Conservation (phyloP, 2,797 vertebrate genomes). For the Hephaestus fuliginosus region DNA sequence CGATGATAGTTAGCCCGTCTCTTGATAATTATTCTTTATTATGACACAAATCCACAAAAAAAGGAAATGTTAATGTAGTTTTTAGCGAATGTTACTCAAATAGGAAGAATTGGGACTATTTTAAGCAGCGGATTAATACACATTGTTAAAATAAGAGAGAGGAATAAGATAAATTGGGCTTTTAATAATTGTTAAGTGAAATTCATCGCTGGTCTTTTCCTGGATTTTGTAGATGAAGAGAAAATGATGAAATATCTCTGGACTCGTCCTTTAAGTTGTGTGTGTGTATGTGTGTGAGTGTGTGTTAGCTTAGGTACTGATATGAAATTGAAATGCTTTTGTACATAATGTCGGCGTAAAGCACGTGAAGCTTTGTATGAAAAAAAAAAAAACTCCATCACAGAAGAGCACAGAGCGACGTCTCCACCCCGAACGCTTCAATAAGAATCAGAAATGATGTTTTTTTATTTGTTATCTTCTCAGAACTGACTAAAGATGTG, state of each 20-base stretch:
- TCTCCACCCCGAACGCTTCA: not conserved
- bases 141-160: not conserved
- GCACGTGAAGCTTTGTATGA: constrained; percentile 53
- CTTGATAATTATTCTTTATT: too few relatives aligned
- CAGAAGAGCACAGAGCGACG: constrained; percentile 18
- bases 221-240: not conserved
- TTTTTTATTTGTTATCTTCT: constrained; percentile 1
- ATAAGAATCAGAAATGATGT: not conserved
- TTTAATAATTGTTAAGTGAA: not conserved
- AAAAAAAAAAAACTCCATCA: constrained; percentile 30
- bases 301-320: constrained; percentile 57
- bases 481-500: not conserved
- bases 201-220: not conserved
- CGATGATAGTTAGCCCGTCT: too few relatives aligned
- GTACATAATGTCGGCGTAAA: constrained; percentile 52
- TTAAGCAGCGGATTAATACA: not conserved
- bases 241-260: constrained; percentile 11
- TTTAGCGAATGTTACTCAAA: not conserved
- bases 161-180: too few relatives aligned
- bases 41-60: not conserved
- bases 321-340: constrained; percentile 62
- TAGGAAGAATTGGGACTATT: not conserved
- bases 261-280: not conserved
- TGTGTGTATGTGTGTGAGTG: constrained; percentile 25
- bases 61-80: not conserved